These are phyloP conservation scores for Diadema setosum DNA, from an alignment of 35 echinoderm and acorn worm genomes.

Conservation along the genomic window DNA sequence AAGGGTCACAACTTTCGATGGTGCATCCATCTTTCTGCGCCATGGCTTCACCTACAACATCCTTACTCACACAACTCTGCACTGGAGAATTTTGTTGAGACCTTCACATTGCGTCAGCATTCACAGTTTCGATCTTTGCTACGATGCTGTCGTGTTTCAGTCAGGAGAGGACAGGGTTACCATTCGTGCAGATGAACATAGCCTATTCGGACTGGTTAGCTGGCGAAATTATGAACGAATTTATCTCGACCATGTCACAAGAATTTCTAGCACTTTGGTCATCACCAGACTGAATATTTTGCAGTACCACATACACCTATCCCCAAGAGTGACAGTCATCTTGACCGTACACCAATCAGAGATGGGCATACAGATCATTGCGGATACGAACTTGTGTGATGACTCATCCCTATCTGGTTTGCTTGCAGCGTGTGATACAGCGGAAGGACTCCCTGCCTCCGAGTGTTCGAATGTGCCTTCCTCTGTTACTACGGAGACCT, in stretches of 20 bases:
- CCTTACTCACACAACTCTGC: neutral
- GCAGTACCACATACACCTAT: constrained; percentile 33
- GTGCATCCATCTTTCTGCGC: constrained; percentile 39
- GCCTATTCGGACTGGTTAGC: neutral
- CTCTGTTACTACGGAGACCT: neutral
- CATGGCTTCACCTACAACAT: constrained; percentile 42
- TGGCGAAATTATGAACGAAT: constrained; percentile 43
- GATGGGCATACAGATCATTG: constrained; percentile 39
- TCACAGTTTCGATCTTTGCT: constrained; percentile 38
- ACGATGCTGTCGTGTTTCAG: constrained; percentile 57
- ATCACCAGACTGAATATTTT: constrained; percentile 41
- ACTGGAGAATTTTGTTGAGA: constrained; percentile 17
- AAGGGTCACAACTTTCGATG: constrained; percentile 72
- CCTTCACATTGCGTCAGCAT: constrained; percentile 35
- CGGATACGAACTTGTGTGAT: constrained; percentile 35
- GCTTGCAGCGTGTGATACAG: constrained; percentile 57
- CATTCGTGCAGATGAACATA: constrained; percentile 20
- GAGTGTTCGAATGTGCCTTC: neutral
- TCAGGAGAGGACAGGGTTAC: neutral
- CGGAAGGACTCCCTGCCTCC: neutral
- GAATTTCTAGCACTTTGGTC: constrained; percentile 16
- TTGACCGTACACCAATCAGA: constrained; percentile 39
- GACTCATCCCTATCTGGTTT: constrained; percentile 3
- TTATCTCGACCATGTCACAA: constrained; percentile 26
- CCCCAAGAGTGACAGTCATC: constrained; percentile 9